A percentile compares a stretch with the other conserved stretches of the same genome.
These are phyloP conservation scores for Tridacna crocea DNA, from an alignment of 2,888 invertebrate species.

Conservation along the genomic window DNA sequence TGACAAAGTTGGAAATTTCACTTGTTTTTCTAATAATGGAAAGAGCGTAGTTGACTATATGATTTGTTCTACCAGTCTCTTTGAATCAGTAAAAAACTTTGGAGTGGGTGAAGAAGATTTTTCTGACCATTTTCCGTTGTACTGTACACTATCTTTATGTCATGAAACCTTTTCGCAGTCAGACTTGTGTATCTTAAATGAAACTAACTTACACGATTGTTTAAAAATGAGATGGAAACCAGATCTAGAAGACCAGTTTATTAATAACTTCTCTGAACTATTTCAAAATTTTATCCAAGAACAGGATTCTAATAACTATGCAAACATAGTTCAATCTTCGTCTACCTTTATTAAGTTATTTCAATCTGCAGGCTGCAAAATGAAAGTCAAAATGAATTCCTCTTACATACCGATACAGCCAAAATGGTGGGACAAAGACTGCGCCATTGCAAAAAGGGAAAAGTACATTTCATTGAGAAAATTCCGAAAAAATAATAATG, in stretches of 20 bases:
- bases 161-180: neutral
- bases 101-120: neutral
- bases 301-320: neutral
- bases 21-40: constrained; percentile 21
- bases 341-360: neutral
- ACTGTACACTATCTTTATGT: neutral
- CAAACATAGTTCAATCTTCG: neutral
- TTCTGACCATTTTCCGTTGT: neutral
- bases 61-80: neutral
- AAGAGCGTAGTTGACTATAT: constrained; percentile 21
- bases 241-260: neutral
- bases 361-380: neutral
- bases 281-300: neutral
- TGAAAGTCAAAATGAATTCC: neutral
- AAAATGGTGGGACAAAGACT: neutral
- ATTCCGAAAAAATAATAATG: neutral
- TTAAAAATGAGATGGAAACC: neutral
- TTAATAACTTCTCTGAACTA: neutral
- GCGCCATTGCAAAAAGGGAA: neutral
- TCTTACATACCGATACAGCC: neutral
- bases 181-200: neutral
- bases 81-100: neutral
- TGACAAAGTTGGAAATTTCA: constrained; percentile 23
- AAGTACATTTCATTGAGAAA: neutral
- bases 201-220: neutral